A percentile compares a stretch with the other conserved stretches of the same genome.
Conservation (phyloP, 2,113 vertebrate genomes). For the Lophius piscatorius region DNA sequence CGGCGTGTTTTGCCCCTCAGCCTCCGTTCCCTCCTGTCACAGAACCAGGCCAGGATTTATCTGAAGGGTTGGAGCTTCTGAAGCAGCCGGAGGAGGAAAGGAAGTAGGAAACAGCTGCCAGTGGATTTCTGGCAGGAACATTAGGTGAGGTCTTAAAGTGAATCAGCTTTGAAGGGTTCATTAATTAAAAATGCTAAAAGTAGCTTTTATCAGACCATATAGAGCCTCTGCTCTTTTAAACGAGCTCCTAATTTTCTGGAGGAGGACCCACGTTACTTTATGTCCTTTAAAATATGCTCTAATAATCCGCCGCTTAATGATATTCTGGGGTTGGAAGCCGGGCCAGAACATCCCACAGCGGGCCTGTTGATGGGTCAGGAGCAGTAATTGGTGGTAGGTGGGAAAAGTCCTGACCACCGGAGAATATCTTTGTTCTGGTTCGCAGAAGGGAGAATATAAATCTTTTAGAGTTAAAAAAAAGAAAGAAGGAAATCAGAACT, state of each 20-base stretch:
- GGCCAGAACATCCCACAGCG: slow-evolving; percentile 8
- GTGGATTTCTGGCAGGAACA: neutral
- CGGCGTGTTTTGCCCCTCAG: no score
- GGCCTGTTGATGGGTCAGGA: slow-evolving; percentile 17
- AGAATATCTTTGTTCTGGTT: slow-evolving; percentile 16
- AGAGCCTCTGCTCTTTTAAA: neutral
- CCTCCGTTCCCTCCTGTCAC: no score
- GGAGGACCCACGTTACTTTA: slow-evolving; percentile 6
- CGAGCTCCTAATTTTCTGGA: slow-evolving; percentile 4
- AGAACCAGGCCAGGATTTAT: neutral
- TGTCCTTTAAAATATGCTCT: slow-evolving; percentile 30
- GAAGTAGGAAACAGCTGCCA: no score
- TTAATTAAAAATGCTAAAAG: slow-evolving; percentile 43
- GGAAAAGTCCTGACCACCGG: slow-evolving; percentile 12
- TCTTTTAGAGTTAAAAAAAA: no score
- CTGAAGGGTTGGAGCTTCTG: neutral
- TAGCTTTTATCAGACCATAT: slow-evolving; percentile 13
- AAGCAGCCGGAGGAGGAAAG: neutral
- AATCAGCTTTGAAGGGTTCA: slow-evolving; percentile 18
- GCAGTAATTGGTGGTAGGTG: slow-evolving; percentile 36
- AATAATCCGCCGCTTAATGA: slow-evolving; percentile 18
- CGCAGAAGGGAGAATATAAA: neutral
- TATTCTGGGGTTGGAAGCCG: slow-evolving; percentile 17
- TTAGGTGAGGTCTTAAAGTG: no score
- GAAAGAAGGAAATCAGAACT: no score